Percentiles rank a stretch among this genome's conserved stretches.
phyloP scores from a whole-genome alignment of 2,113 vertebrate species.

The Chaenogobius annularis region DNA sequence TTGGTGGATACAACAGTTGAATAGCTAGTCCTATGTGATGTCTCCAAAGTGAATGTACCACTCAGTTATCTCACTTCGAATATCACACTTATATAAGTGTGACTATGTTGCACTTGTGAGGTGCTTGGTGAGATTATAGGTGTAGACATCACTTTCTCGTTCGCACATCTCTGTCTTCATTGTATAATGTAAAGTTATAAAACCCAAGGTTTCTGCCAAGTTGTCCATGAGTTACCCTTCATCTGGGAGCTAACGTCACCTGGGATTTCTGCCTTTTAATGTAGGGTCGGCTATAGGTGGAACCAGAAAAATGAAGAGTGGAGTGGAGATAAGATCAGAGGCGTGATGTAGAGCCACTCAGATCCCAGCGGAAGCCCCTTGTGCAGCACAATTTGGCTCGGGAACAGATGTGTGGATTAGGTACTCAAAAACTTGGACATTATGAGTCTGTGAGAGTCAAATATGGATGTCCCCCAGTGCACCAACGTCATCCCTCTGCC shows the following conservation, averaged over 20 bases:
- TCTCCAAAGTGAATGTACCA: background rate
- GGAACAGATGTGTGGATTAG: slow-evolving; percentile 53
- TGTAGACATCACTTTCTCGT: slow-evolving; percentile 9
- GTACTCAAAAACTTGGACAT: slow-evolving; percentile 35
- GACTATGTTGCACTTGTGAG: background rate
- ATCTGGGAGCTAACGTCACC: slow-evolving; percentile 39
- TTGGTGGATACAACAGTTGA: background rate
- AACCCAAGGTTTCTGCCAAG: slow-evolving; percentile 36
- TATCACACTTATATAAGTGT: background rate
- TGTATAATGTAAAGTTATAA: slow-evolving; percentile 22
- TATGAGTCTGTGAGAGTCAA: slow-evolving; percentile 28
- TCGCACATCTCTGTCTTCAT: slow-evolving; percentile 8
- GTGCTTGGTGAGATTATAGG: background rate
- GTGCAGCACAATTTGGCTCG: slow-evolving; percentile 25
- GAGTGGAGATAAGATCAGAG: slow-evolving; percentile 21
- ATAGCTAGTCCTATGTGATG: background rate
- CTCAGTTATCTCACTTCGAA: background rate
- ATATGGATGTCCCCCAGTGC: slow-evolving; percentile 12
- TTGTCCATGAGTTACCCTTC: slow-evolving; percentile 40
- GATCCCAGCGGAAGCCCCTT: slow-evolving; percentile 32
- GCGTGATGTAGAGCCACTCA: slow-evolving; percentile 14
- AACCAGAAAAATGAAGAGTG: slow-evolving; percentile 30
- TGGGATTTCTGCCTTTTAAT: slow-evolving; percentile 54
- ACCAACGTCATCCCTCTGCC: background rate
- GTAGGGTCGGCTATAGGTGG: slow-evolving; percentile 25